Evolutionary conservation across 2,113 vertebrate genomes (phyloP).

Genomic region (Anseranas semipalmata): DNA sequence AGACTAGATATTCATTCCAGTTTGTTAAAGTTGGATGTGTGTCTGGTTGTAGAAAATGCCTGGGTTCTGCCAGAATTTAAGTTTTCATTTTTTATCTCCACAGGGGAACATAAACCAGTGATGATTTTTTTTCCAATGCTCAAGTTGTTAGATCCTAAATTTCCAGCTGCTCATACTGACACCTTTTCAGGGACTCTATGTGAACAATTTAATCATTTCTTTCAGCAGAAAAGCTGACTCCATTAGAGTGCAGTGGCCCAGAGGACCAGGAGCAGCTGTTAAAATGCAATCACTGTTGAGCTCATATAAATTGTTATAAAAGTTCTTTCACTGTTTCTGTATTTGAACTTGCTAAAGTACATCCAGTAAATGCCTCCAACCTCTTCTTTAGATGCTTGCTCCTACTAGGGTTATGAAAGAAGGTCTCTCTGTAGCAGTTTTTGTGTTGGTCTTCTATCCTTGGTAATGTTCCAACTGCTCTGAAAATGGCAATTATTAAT

Average conservation of each 20-base stretch:
- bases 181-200: conserved; percentile 56
- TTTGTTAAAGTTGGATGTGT: conserved; percentile 34
- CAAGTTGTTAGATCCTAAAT: conserved; percentile 65
- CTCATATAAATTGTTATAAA: conserved; percentile 55
- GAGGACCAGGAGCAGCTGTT: conserved; percentile 64
- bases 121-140: conserved; percentile 13
- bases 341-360: conserved; percentile 29
- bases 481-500: conserved; percentile 57
- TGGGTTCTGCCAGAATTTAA: conserved; percentile 16
- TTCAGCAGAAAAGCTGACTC: conserved; percentile 57
- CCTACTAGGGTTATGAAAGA: conserved; percentile 22
- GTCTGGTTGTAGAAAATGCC: conserved; percentile 54
- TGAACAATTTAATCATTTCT: conserved; percentile 45
- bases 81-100: conserved; percentile 46
- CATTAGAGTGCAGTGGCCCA: conserved; percentile 30
- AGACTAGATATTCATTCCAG: conserved; percentile 29
- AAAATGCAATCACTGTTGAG: conserved; percentile 48
- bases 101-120: conserved; percentile 24
- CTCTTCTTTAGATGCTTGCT: conserved; percentile 15
- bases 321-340: conserved; percentile 51
- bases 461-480: conserved; percentile 27
- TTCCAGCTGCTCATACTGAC: conserved; percentile 50
- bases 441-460: conserved; percentile 53
- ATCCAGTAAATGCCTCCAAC: conserved; percentile 30
- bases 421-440: conserved; percentile 38